Percentiles rank a stretch among this genome's conserved stretches.
These are phyloP conservation scores for Anguilla anguilla DNA, from an alignment of 2,797 vertebrate genomes.

Conservation along the genomic window DNA sequence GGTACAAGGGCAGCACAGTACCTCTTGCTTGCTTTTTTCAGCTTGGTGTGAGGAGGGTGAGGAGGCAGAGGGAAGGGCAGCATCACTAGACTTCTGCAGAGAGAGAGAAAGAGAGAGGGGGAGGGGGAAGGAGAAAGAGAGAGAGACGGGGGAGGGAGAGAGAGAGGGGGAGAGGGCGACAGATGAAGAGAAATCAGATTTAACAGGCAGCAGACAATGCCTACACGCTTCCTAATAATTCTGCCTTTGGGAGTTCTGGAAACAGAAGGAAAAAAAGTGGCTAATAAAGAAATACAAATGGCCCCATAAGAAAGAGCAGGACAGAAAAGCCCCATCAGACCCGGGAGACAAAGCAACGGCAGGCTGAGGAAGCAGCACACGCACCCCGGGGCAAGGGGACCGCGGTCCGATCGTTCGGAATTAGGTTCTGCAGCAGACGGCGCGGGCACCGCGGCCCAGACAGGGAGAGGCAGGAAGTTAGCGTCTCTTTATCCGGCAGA, in stretches of 20 bases:
- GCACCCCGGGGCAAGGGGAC: not conserved
- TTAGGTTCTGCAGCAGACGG: not conserved
- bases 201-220: constrained; percentile 42
- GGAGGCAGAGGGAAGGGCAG: constrained; percentile 79
- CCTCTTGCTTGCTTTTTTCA: constrained; percentile 90
- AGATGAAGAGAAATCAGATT: constrained; percentile 53
- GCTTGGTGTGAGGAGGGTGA: constrained; percentile 84
- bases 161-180: constrained; percentile 48
- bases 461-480: not conserved
- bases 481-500: not conserved
- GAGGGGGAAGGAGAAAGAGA: constrained; percentile 39
- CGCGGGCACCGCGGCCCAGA: not conserved
- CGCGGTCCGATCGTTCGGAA: not conserved
- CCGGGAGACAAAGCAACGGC: constrained; percentile 21
- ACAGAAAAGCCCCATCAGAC: not conserved
- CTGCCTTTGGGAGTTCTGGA: constrained; percentile 22
- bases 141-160: constrained; percentile 19
- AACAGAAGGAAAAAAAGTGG: constrained; percentile 38
- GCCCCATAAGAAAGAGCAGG: not conserved
- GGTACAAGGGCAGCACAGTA: constrained; percentile 52
- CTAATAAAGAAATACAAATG: constrained; percentile 41
- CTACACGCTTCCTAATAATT: constrained; percentile 30
- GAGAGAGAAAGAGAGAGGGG: constrained; percentile 38
- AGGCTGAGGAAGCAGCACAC: not conserved
- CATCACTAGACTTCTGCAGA: constrained; percentile 85